Conservation (phyloP, 2,113 vertebrate genomes). For the Bucco capensis region DNA sequence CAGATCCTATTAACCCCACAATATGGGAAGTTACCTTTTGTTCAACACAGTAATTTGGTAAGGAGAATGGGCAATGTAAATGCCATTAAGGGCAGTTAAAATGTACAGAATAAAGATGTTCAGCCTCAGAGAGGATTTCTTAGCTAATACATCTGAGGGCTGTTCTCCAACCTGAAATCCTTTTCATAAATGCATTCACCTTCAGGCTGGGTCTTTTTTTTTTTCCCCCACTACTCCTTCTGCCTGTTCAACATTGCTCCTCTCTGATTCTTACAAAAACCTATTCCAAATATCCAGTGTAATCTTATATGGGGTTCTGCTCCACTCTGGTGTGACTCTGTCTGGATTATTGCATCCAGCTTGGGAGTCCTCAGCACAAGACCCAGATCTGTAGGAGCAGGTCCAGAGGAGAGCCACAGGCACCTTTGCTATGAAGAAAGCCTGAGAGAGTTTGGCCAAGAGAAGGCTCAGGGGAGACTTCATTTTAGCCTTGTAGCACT, state of each 20-base stretch:
- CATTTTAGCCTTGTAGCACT: too few species aligned
- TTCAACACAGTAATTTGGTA: background rate
- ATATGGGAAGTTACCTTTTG: background rate
- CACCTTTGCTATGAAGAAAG: too few species aligned
- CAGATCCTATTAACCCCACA: background rate
- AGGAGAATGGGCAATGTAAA: background rate
- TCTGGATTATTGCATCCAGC: too few species aligned
- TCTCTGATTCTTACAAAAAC: background rate
- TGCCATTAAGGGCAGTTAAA: background rate
- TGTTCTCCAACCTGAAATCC: background rate
- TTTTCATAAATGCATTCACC: background rate
- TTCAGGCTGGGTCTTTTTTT: background rate
- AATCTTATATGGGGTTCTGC: accelerated
- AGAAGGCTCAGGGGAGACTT: too few species aligned
- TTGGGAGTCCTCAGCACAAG: too few species aligned
- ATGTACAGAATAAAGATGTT: background rate
- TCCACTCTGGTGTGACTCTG: too few species aligned
- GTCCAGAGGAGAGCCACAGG: too few species aligned
- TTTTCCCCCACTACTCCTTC: background rate
- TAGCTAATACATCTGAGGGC: accelerated
- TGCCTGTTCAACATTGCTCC: background rate
- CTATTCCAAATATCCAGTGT: background rate
- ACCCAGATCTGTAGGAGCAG: too few species aligned
- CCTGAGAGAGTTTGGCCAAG: too few species aligned
- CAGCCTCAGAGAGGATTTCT: background rate